A percentile compares a stretch with the other conserved stretches of the same genome.
phyloP scores from a whole-genome alignment of 1,140 invertebrate species.

The Rhagoletis zephyria region DNA sequence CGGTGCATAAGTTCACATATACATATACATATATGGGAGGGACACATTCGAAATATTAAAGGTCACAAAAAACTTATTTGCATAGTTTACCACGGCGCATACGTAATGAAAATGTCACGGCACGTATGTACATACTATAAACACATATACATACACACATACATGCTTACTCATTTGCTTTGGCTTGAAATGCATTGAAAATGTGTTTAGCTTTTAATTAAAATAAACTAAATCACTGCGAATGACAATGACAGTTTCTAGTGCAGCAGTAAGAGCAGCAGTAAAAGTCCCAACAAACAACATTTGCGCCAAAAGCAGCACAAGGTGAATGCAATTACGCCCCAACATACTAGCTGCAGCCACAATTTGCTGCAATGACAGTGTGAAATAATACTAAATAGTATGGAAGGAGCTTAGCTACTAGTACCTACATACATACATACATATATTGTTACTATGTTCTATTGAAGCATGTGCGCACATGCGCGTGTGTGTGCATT shows the following conservation, averaged over 20 bases:
- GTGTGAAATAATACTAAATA: not conserved
- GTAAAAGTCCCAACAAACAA: not conserved
- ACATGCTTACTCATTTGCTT: not conserved
- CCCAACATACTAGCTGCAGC: not conserved
- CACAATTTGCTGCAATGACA: not conserved
- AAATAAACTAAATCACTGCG: constrained; percentile 39
- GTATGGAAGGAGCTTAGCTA: too few relatives aligned
- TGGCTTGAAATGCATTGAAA: not conserved
- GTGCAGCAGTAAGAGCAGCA: not conserved
- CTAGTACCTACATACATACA: not conserved
- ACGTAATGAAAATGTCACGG: not conserved
- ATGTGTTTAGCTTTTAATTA: constrained; percentile 49
- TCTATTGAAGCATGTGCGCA: too few relatives aligned
- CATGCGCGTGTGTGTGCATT: too few relatives aligned
- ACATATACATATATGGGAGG: not conserved
- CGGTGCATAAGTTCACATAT: not conserved
- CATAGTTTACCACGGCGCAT: not conserved
- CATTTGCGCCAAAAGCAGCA: not conserved
- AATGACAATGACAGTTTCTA: constrained; percentile 30
- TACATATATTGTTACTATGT: not conserved
- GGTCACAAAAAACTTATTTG: not conserved
- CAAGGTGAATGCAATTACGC: constrained; percentile 39
- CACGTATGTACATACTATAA: not conserved
- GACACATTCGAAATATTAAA: not conserved
- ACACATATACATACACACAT: not conserved